Evolutionary conservation across 1,140 invertebrate species (phyloP).

Genomic region (Archivesica marissinica): DNA sequence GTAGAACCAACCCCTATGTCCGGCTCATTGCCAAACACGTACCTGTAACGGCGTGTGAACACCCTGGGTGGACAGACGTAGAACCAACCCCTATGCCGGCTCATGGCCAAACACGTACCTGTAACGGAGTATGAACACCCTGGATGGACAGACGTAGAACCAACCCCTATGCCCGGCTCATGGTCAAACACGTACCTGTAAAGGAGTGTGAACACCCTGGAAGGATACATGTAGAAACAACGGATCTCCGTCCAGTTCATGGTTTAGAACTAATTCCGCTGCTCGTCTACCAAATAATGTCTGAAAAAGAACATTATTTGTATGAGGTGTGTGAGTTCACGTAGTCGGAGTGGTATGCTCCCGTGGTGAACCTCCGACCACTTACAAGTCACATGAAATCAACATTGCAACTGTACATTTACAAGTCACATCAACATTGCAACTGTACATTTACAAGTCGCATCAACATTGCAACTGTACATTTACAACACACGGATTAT

Average conservation of each 20-base stretch:
- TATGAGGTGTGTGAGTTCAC: background rate
- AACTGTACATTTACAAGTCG: too few relatives aligned
- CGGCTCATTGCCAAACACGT: too few relatives aligned
- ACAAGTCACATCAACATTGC: too few relatives aligned
- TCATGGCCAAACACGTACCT: too few relatives aligned
- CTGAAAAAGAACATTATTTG: background rate
- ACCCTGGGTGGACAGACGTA: conserved; percentile 77
- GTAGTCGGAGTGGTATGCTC: background rate
- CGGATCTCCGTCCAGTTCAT: conserved; percentile 56
- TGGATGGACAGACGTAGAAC: conserved; percentile 78
- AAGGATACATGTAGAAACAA: conserved; percentile 77
- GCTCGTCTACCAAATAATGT: conserved; percentile 45
- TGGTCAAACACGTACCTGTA: conserved; percentile 77
- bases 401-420: too few relatives aligned
- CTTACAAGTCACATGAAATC: background rate
- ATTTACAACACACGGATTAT: too few relatives aligned
- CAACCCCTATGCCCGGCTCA: conserved; percentile 60
- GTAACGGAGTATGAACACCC: conserved; percentile 75
- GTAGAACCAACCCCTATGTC: conserved; percentile 77
- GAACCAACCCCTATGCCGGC: too few relatives aligned
- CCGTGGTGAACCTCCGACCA: too few relatives aligned
- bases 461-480: too few relatives aligned
- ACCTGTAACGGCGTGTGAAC: conserved; percentile 79
- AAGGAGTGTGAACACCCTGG: conserved; percentile 76
- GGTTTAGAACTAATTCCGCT: conserved; percentile 33